These are phyloP conservation scores for Buphagus erythrorhynchus DNA, from an alignment of 2,797 vertebrate species.

Conservation along the genomic window DNA sequence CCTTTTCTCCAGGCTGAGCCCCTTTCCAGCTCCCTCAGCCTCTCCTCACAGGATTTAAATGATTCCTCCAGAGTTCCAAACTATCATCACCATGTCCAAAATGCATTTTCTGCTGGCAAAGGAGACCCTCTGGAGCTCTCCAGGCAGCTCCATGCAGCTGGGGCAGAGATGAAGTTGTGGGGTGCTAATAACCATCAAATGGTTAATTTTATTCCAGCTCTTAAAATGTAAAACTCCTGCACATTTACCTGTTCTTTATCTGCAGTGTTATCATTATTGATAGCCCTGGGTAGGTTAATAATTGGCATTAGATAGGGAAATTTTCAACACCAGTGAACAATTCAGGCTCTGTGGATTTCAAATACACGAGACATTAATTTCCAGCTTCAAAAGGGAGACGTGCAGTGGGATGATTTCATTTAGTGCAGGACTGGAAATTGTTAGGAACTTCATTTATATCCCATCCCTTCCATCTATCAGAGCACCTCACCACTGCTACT, in stretches of 20 bases:
- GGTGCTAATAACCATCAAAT: neutral
- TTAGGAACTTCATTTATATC: neutral
- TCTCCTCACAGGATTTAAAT: neutral
- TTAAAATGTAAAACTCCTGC: neutral
- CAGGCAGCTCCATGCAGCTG: neutral
- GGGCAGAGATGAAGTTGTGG: neutral
- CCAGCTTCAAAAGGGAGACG: neutral
- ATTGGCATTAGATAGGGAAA: constrained; percentile 46
- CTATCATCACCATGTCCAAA: neutral
- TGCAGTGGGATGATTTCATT: neutral
- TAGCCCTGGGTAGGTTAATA: constrained; percentile 42
- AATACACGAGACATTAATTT: neutral
- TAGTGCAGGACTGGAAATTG: neutral
- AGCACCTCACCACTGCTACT: neutral
- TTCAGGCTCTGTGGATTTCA: neutral
- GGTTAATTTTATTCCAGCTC: constrained; percentile 4
- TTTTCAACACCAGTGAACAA: neutral
- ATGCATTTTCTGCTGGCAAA: neutral
- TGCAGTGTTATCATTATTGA: neutral
- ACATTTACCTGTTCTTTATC: neutral
- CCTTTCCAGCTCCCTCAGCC: neutral
- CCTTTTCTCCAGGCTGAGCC: neutral
- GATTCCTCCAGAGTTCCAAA: neutral
- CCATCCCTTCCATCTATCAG: neutral
- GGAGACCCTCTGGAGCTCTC: neutral